Evolutionary conservation across 1,140 invertebrate genomes (phyloP).

Genomic region (Lordiphosa stackelbergi): DNA sequence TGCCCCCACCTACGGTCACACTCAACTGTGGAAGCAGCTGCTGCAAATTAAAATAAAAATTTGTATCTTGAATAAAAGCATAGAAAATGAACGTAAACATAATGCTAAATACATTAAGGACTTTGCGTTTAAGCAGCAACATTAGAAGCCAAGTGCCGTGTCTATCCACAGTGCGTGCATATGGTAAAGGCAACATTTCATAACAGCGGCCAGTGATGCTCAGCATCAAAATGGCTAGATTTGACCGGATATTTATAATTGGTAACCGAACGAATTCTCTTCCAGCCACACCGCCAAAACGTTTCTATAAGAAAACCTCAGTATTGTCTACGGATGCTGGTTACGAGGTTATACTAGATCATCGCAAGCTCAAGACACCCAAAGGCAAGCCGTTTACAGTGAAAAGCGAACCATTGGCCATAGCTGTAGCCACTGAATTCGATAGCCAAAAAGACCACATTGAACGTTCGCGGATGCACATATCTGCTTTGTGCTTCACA

Average conservation of each 20-base stretch:
- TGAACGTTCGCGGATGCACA: constrained; percentile 89
- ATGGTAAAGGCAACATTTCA: constrained; percentile 52
- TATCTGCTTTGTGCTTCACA: constrained; percentile 94
- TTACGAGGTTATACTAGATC: constrained; percentile 88
- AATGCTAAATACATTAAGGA: constrained; percentile 22
- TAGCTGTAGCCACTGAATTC: constrained; percentile 95
- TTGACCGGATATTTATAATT: background rate
- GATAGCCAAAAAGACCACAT: constrained; percentile 89
- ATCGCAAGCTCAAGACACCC: constrained; percentile 92
- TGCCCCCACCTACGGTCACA: too few species aligned
- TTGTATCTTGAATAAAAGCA: too few species aligned
- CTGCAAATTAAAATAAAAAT: too few species aligned
- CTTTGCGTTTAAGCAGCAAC: constrained; percentile 16
- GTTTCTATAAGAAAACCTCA: constrained; percentile 85
- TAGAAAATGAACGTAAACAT: constrained; percentile 34
- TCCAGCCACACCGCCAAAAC: constrained; percentile 79
- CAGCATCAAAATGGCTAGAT: background rate
- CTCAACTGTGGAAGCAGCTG: too few species aligned
- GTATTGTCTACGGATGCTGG: constrained; percentile 81
- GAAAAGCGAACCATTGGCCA: constrained; percentile 90
- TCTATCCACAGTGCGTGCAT: constrained; percentile 25
- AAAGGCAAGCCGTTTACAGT: constrained; percentile 87
- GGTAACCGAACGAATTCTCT: constrained; percentile 5
- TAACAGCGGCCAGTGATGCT: constrained; percentile 37
- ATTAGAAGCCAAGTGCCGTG: constrained; percentile 10